phyloP scores from a whole-genome alignment of 2,888 invertebrate species.

The Drosophila robusta region DNA sequence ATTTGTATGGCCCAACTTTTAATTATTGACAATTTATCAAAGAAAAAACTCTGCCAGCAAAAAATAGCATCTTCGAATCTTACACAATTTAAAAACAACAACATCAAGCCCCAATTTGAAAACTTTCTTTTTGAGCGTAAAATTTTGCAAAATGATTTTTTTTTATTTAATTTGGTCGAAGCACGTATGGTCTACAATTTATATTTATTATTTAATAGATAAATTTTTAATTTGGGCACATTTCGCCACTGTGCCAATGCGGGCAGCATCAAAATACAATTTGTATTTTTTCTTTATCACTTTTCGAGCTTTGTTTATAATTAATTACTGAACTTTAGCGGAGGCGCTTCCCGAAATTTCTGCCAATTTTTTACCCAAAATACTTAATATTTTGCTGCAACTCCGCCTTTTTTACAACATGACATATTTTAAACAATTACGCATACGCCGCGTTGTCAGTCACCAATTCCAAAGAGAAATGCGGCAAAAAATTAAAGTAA shows the following conservation, averaged over 20 bases:
- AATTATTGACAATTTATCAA: conserved; percentile 64
- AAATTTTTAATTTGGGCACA: conserved; percentile 13
- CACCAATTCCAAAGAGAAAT: conserved; percentile 20
- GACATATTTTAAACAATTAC: conserved; percentile 30
- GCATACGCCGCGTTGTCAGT: conserved; percentile 14
- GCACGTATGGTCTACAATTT: conserved; percentile 3
- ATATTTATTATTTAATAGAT: conserved; percentile 17
- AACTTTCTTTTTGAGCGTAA: conserved; percentile 60
- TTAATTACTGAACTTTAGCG: conserved; percentile 63
- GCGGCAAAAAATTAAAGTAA: conserved; percentile 4
- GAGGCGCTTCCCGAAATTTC: conserved; percentile 45
- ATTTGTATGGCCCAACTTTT: conserved; percentile 52
- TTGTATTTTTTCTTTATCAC: conserved; percentile 5
- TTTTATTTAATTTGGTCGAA: conserved; percentile 16
- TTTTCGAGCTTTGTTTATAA: conserved; percentile 45
- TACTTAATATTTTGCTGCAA: conserved; percentile 5
- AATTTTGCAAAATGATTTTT: conserved; percentile 29
- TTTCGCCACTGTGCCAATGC: conserved; percentile 23
- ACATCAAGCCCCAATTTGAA: conserved; percentile 20
- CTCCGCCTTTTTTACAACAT: conserved; percentile 2
- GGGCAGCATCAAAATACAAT: conserved; percentile 18
- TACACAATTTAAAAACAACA: conserved; percentile 58
- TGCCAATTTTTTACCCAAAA: conserved; percentile 41
- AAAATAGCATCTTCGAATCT: conserved; percentile 31
- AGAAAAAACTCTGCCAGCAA: conserved; percentile 16